Conservation (phyloP, 1,140 invertebrate species). For the Drosophila santomea region DNA sequence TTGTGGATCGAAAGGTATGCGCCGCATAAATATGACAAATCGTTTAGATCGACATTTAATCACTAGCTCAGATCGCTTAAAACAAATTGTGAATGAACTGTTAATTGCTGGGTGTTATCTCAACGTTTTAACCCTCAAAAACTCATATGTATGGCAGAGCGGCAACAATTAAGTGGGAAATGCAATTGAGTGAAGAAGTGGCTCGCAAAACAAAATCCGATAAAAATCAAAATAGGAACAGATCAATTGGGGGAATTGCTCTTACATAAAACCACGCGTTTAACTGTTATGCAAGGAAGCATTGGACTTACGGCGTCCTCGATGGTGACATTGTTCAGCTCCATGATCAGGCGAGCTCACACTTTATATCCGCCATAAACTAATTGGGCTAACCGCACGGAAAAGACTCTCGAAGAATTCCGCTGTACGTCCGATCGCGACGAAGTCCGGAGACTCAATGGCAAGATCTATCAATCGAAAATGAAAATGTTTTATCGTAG, state of each 20-base stretch:
- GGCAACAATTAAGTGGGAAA: conserved; percentile 21
- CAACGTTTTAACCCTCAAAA: neutral
- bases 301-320: conserved; percentile 43
- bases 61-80: conserved; percentile 7
- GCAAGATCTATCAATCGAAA: conserved; percentile 27
- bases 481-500: conserved; percentile 21
- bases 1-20: conserved; percentile 16
- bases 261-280: conserved; percentile 54
- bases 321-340: conserved; percentile 57
- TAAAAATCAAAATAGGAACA: conserved; percentile 25
- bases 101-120: conserved; percentile 26
- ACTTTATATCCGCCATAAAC: conserved; percentile 42
- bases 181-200: conserved; percentile 9
- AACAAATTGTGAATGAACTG: conserved; percentile 13
- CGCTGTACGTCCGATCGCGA: conserved; percentile 30
- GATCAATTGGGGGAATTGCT: conserved; percentile 19
- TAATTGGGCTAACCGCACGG: conserved; percentile 10
- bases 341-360: conserved; percentile 45
- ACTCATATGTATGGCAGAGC: neutral
- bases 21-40: conserved; percentile 55
- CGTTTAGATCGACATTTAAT: neutral
- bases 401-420: conserved; percentile 8
- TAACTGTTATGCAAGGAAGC: neutral
- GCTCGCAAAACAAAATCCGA: conserved; percentile 18
- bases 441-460: conserved; percentile 44